Percentiles rank a stretch among this genome's conserved stretches.
Evolutionary conservation across 2,888 invertebrate species (phyloP).

Genomic region (Callyntrura guangdongensis): DNA sequence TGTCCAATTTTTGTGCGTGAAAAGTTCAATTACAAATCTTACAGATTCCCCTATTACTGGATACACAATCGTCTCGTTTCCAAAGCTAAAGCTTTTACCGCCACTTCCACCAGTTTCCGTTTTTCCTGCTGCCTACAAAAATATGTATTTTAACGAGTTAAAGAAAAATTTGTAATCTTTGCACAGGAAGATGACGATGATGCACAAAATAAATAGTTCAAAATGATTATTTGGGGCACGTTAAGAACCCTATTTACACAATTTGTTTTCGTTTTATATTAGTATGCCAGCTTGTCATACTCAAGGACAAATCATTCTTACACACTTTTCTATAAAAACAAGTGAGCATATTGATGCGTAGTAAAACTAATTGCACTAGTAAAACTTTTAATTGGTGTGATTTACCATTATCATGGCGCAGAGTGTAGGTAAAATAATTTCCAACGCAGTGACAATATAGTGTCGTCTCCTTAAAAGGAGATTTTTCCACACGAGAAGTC

Average conservation of each 20-base stretch:
- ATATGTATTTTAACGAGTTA: too few relatives aligned
- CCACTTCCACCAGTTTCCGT: slow-evolving; percentile 20
- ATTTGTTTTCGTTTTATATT: too few relatives aligned
- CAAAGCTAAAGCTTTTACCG: slow-evolving; percentile 19
- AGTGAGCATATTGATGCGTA: too few relatives aligned
- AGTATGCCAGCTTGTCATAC: neutral
- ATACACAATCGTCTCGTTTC: slow-evolving; percentile 41
- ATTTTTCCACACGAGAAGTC: slow-evolving; percentile 84
- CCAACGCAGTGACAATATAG: slow-evolving; percentile 83
- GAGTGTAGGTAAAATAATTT: slow-evolving; percentile 84
- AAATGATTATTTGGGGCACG: slow-evolving; percentile 4
- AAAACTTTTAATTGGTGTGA: neutral
- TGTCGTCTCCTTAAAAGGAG: slow-evolving; percentile 83
- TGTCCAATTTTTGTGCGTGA: neutral
- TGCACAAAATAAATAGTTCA: neutral
- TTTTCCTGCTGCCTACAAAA: slow-evolving; percentile 28
- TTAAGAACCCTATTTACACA: neutral
- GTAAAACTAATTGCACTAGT: too few relatives aligned
- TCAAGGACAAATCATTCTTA: neutral
- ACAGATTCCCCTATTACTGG: slow-evolving; percentile 56
- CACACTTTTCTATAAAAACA: neutral
- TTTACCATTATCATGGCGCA: slow-evolving; percentile 81
- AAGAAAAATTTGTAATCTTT: too few relatives aligned
- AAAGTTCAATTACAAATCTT: slow-evolving; percentile 37
- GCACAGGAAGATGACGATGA: too few relatives aligned